Base-by-base conservation (phyloP, 2,113 vertebrate genomes). In the Holacanthus passer region DNA sequence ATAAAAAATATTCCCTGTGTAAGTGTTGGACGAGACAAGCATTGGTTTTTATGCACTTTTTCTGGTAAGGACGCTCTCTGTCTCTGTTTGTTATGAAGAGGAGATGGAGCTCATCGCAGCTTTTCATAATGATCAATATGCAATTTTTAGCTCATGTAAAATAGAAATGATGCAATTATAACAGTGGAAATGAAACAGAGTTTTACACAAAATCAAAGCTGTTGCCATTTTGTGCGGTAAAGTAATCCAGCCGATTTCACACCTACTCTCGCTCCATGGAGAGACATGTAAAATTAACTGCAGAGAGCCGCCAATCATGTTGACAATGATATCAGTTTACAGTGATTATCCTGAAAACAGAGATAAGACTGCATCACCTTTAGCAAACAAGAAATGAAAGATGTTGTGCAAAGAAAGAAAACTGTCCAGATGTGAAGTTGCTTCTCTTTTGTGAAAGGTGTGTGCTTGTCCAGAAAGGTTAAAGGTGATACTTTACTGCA, bases 191-290 rank as follows among this genome's bases (percentile, higher is more conserved):
- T 72, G 68, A 80, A 82, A 87, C 35, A 48, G 17, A 63, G 62
- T 70, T 80, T 79, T 45, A 76, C 73, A 87, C 78, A 70, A 76
- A 79, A 79, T 85, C 45, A 80, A 90, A 87, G 73, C 53, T 10
- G 20, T 45, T 77, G 14, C 20, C 2, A 45, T 56, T 65, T 56
- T 47, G 27, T 27, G 59, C 14, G 53, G 4, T 19, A 6, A 79
- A 65, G 73, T 50, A 68, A 69, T 60, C n/a, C 56, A 67, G 22
- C 50, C 39, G 71, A 74, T 77, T 80, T 39, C 39, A 71, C 35
- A 67, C 19, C 43, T 29, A 53, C 73, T 59, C 41, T 67, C 10
- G 2, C 20, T 32, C 39, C 48, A 64, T 24, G 64, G n/a, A 35
- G 53, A 17, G n/a, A 65, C 69, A 78, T 39, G 53, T 50, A n/a